Base-by-base conservation (phyloP, 1,140 invertebrate genomes). In the Dinothrombium tinctorium region DNA sequence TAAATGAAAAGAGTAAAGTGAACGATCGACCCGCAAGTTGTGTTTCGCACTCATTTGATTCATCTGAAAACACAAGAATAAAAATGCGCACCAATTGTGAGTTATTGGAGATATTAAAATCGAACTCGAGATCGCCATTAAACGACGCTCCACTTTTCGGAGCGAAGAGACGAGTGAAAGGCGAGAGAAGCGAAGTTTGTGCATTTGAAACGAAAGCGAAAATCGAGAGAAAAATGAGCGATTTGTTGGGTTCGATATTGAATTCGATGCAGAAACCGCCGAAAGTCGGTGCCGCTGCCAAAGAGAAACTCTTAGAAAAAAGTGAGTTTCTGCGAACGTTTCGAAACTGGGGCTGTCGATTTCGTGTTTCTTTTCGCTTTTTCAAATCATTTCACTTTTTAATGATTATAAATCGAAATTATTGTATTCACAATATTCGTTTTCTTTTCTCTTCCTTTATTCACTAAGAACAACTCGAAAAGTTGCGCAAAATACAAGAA, bases 171-270 rank as follows among this genome's bases (percentile, higher is more conserved):
- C n/a, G n/a, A n/a, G n/a, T n/a, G n/a, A n/a, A n/a, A n/a, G n/a
- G n/a, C n/a, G n/a, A n/a, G n/a, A n/a, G n/a, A n/a, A n/a, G n/a
- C n/a, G n/a, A n/a, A n/a, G n/a, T n/a, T n/a, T n/a, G n/a, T n/a
- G n/a, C n/a, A n/a, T n/a, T n/a, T n/a, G n/a, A n/a, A n/a, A n/a
- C n/a, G n/a, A n/a, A n/a, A n/a, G n/a, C n/a, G n/a, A n/a, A n/a
- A n/a, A n/a, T n/a, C n/a, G n/a, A n/a, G n/a, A n/a, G n/a, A n/a
- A 44, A 33, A 40, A 48, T 48, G 46, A 17, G 12, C 8, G 46
- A 48, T 40, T 23, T 48, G n/a, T 28, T 48, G 6, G 46, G 43
- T 14, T 48, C 46, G n/a, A 48, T 48, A 32, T 25, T 48, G 11
- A 36, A 35, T 12, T 21, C 32, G 20, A 48, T 48, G 46, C 33